Base-by-base conservation (phyloP, 2,797 vertebrate species). In the Melanotaenia pygmaea region DNA sequence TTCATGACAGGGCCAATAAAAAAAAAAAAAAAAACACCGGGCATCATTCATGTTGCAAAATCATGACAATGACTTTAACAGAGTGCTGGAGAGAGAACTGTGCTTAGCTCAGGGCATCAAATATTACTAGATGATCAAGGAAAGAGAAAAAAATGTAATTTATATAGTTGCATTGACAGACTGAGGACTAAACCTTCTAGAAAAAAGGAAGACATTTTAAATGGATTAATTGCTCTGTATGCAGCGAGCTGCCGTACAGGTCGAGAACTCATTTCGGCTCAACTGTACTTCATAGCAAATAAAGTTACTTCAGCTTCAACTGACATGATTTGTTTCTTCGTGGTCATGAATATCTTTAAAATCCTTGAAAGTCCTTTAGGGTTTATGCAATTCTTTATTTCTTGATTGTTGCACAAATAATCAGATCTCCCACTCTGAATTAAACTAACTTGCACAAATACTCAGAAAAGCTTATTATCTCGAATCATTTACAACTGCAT, bases 201-300 rank as follows among this genome's bases (percentile, higher is more conserved):
- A 79, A 35, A 72, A 1, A 62, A 22, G 37, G 60, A 20, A 0
- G 51, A 0, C 30, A 20, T 60, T 79, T 76, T 53, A 75, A 51
- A 86, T 83, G 64, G 79, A 88, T 84, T 56, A 53, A 71, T 64
- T 54, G 14, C 64, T 85, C 47, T 18, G 64, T 34, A 70, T 65
- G 70, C 54, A 74, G 34, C 11, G 65, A 76, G 70, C 60, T 73
- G 74, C 81, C 59, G 85, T 78, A 59, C 30, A 67, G 77, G 78
- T 80, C 71, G 77, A 76, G 56, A 47, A 70, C 50, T 45, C 28
- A 58, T 70, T 77, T 68, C 72, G 74, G 72, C 67, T 80, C 34
- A 88, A 57, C 75, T 62, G 75, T 80, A n/a, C 47, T 83, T 67
- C 47, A 74, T 72, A 28, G 67, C 43, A 77, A 74, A 50, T 50